phyloP scores from a whole-genome alignment of 1,140 invertebrate species.

The Ips typographus region DNA sequence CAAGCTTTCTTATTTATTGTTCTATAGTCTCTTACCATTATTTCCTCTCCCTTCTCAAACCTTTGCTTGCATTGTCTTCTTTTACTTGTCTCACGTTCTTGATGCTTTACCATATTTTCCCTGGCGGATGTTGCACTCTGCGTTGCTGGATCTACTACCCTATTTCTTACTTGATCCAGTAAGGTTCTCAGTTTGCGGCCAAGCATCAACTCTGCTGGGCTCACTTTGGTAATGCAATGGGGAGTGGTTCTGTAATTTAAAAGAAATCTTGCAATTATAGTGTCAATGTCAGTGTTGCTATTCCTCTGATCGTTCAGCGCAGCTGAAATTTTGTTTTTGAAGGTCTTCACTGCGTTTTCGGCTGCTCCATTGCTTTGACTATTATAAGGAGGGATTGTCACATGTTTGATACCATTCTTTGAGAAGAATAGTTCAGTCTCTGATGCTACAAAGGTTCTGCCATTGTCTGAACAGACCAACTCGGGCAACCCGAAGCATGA shows the following conservation, averaged over 20 bases:
- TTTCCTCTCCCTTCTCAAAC: no score
- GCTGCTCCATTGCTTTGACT: constrained; percentile 19
- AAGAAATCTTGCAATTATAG: constrained; percentile 17
- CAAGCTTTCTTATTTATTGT: no score
- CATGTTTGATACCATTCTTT: constrained; percentile 17
- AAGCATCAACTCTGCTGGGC: constrained; percentile 26
- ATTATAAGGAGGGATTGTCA: constrained; percentile 17
- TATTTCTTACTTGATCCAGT: no score
- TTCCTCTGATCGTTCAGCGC: background rate
- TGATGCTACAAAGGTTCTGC: constrained; percentile 29
- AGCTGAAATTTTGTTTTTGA: constrained; percentile 17
- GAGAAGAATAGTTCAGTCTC: constrained; percentile 34
- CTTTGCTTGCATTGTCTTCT: no score
- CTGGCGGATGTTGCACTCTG: no score
- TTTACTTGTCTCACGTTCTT: no score
- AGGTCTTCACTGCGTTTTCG: constrained; percentile 20
- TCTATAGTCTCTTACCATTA: no score
- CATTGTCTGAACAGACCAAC: constrained; percentile 32
- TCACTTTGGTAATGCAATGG: constrained; percentile 30
- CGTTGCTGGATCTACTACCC: no score
- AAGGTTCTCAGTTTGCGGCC: background rate
- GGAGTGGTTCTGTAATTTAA: constrained; percentile 31
- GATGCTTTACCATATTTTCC: no score
- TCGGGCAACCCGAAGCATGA: constrained; percentile 30
- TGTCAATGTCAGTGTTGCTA: background rate